Evolutionary conservation across 2,888 invertebrate genomes (phyloP), one percentile per base, ranked within the genome.

Genomic region (Chrysolina haemoptera): DNA sequence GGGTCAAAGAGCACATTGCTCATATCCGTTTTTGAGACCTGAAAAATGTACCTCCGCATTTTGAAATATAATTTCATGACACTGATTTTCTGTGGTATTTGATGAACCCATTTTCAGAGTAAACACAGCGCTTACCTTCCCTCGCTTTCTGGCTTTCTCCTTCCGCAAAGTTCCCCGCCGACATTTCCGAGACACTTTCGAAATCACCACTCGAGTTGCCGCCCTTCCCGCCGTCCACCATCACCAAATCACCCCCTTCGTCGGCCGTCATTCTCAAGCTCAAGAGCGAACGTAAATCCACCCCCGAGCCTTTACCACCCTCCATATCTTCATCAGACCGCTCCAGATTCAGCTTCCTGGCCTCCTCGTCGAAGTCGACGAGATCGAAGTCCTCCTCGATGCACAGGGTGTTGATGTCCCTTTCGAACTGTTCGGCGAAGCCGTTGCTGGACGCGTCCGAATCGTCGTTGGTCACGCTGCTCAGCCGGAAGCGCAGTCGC

Each of bases 351-450:
- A 67, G 11, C 41, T 53, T 67, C 27, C 40, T 40, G 5, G 80
- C 80, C 72, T 81, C 82, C 20, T 81, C 76, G 55, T 83, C 85
- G 68, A 87, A 87, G 81, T 88, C 83, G 0, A 87, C 76, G 77
- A 83, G 82, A 70, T 86, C 85, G 64, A 84, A 87, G 76, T 88
- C 87, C n/a, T 87, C 87, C 73, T 87, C 87, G 0, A 86, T 81
- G 70, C 86, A 87, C 27, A 85, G 81, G 2, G 89, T 90, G 78
- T 90, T 90, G 68, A 92, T 89, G 78, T 92, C 91, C 35, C 87
- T 88, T 80, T 92, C 92, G 80, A 92, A 91, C 81, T 92, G 90
- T 62, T 90, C 89, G 16, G 89, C 88, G 3, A 89, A 84, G 55
- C 87, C 87, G 72, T 86, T 86, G 14, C 84, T 85, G 4, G 82